phyloP scores from a whole-genome alignment of 2,797 vertebrate species.

The Sebastes itinus region DNA sequence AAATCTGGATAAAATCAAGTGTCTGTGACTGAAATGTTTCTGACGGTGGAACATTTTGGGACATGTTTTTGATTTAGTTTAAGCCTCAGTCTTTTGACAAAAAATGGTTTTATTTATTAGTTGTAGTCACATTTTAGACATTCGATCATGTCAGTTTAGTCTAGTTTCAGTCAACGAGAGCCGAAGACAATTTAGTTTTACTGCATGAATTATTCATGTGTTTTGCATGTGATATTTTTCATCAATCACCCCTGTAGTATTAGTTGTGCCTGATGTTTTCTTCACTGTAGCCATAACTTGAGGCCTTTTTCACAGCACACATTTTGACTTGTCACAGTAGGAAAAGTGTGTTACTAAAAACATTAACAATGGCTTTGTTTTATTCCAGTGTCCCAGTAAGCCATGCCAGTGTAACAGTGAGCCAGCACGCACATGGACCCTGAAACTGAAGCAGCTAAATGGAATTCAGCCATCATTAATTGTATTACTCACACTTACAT shows the following conservation, averaged over 20 bases:
- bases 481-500: neutral
- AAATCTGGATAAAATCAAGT: neutral
- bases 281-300: neutral
- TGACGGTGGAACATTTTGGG: neutral
- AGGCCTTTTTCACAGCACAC: accelerated
- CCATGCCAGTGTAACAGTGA: neutral
- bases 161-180: neutral
- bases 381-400: neutral
- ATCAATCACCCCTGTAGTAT: neutral
- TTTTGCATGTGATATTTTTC: neutral
- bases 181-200: neutral
- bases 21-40: neutral
- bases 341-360: neutral
- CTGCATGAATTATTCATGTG: neutral
- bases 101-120: neutral
- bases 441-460: neutral
- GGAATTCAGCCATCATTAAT: neutral
- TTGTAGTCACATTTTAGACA: neutral
- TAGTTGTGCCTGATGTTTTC: neutral
- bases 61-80: conserved; percentile 23
- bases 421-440: neutral
- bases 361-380: neutral
- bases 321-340: neutral
- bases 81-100: neutral
- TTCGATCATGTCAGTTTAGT: conserved; percentile 6